phyloP scores from a whole-genome alignment of 1,140 invertebrate species.

The Chironomus striatipennis region DNA sequence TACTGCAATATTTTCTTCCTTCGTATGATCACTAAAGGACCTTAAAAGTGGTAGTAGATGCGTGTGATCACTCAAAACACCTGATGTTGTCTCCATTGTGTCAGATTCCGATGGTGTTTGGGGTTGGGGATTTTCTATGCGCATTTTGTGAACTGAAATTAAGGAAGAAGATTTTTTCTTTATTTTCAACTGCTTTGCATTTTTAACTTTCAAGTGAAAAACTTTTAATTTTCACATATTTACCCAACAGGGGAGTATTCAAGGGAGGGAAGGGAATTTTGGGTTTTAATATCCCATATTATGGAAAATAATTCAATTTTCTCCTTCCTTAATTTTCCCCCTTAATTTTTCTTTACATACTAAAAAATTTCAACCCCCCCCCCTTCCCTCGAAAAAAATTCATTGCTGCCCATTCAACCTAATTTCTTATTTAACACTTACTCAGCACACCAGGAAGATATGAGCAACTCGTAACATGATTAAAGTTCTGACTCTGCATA shows the following conservation, averaged over 20 bases:
- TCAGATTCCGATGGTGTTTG: constrained; percentile 86
- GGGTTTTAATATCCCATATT: too few relatives aligned
- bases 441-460: constrained; percentile 79
- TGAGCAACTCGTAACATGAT: constrained; percentile 85
- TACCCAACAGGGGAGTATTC: too few relatives aligned
- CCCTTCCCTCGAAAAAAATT: too few relatives aligned
- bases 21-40: neutral
- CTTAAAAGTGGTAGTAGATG: neutral
- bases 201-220: neutral
- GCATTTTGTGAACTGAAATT: constrained; percentile 56
- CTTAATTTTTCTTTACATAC: too few relatives aligned
- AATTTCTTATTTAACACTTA: constrained; percentile 33
- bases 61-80: constrained; percentile 31
- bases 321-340: too few relatives aligned
- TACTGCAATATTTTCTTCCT: neutral
- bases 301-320: too few relatives aligned
- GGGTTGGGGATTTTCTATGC: constrained; percentile 73
- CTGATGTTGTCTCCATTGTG: constrained; percentile 58
- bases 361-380: too few relatives aligned
- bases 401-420: neutral
- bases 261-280: too few relatives aligned
- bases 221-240: constrained; percentile 26
- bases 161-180: too few relatives aligned
- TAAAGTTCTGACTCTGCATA: constrained; percentile 90
- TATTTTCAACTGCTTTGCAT: too few relatives aligned